Evolutionary conservation across 1,140 invertebrate species (phyloP).

Genomic region (Tetraneura akinire): DNA sequence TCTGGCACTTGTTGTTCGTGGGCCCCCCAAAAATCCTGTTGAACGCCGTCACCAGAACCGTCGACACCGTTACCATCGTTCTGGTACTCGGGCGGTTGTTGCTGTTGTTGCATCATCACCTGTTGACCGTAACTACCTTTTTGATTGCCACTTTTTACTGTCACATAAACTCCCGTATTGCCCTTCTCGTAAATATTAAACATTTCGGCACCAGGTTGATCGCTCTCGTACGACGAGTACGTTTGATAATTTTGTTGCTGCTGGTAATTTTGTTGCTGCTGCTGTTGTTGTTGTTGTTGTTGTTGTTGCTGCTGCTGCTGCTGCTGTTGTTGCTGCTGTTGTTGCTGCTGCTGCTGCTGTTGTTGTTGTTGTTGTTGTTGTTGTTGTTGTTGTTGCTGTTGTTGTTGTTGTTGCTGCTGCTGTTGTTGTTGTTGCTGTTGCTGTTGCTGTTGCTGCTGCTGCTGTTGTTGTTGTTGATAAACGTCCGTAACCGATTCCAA

Average conservation of each 20-base stretch:
- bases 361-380: constrained; percentile 26
- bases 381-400: constrained; percentile 12
- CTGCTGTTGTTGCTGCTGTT: constrained; percentile 31
- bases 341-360: neutral
- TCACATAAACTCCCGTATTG: neutral
- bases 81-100: neutral
- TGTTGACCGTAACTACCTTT: neutral
- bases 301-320: constrained; percentile 27
- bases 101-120: constrained; percentile 25
- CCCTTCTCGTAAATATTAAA: constrained; percentile 33
- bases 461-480: constrained; percentile 32
- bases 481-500: constrained; percentile 1
- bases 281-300: neutral
- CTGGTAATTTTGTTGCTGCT: constrained; percentile 6
- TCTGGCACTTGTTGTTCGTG: constrained; percentile 24
- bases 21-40: constrained; percentile 24
- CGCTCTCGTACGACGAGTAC: constrained; percentile 17
- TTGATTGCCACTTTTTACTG: neutral
- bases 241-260: constrained; percentile 27
- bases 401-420: neutral
- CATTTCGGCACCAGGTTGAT: constrained; percentile 9
- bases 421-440: neutral
- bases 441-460: constrained; percentile 22
- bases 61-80: neutral
- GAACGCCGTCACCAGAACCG: neutral